Base-by-base conservation (phyloP, 1,140 invertebrate species). In the Nebria ingens region DNA sequence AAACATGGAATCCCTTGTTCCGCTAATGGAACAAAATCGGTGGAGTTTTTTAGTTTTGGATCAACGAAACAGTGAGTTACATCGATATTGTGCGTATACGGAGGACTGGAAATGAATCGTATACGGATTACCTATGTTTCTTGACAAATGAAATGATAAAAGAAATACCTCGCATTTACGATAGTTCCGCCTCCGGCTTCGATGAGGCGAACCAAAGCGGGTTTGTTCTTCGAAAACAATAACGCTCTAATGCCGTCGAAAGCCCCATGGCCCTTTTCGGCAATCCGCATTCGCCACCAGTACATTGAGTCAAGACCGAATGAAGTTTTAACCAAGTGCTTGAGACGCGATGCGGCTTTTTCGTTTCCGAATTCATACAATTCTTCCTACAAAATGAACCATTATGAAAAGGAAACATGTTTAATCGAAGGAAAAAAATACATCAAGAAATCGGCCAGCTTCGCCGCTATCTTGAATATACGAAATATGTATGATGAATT, bases 401-500 rank as follows among this genome's bases (percentile, higher is more conserved):
- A 34, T 6, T n/a, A 34, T n/a, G n/a, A n/a, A n/a, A n/a, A n/a
- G n/a, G 25, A 34, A n/a, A 34, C n/a, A 34, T 34, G 6, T 34
- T 9, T 34, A 57, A 45, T 20, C 2, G 49, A 53, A 58, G 58
- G 58, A 50, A 17, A 40, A 56, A 76, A 75, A 71, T 61, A 86
- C 85, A 64, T 82, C 68, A 3, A 93, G 64, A 63, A 93, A 92
- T 53, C 64, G 63, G 0, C 80, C 80, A 13, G 76, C 75, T 22
- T 75, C 65, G 17, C 79, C 67, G 53, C 83, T 89, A 45, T 82
- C 76, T 12, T 82, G 76, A 6, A 94, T 71, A 65, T 92, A 95
- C 0, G 80, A 79, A 1, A 81, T 78, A 65, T 91, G 85, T 6
- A 95, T 67, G 1, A 95, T 76, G 91, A 90, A 94, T 65, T 89